Evolutionary conservation across 2,888 invertebrate species (phyloP).

Genomic region (Eutolmus rufibarbis): DNA sequence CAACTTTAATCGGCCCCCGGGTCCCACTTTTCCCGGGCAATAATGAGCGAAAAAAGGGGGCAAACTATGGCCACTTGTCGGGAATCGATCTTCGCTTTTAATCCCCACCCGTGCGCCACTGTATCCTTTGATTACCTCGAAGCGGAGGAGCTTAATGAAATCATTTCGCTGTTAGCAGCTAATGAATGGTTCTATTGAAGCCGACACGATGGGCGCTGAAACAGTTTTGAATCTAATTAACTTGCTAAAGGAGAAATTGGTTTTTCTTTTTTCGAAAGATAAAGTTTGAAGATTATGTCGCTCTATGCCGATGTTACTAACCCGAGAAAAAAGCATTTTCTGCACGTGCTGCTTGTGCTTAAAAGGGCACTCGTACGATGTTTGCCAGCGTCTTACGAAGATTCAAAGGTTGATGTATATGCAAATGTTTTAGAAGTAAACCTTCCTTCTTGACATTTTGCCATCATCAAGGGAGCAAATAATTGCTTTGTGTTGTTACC

Average conservation of each 20-base stretch:
- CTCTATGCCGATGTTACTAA: neutral
- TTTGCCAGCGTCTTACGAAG: neutral
- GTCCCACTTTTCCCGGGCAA: neutral
- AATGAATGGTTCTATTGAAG: neutral
- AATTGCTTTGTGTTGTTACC: neutral
- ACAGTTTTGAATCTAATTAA: neutral
- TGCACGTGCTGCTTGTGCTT: neutral
- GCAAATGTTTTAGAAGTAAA: neutral
- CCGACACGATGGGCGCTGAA: neutral
- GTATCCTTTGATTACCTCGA: neutral
- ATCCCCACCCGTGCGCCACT: neutral
- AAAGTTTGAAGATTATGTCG: neutral
- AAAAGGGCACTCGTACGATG: neutral
- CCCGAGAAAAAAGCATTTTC: neutral
- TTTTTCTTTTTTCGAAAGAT: neutral
- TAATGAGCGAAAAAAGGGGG: neutral
- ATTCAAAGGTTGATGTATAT: neutral
- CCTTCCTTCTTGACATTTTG: neutral
- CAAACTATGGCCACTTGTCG: neutral
- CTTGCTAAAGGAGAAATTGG: neutral
- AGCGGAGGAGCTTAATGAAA: neutral
- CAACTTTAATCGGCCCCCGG: neutral
- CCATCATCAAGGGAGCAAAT: neutral
- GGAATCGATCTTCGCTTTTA: neutral
- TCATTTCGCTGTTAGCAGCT: neutral